Percentiles rank a stretch among this genome's conserved stretches.
Conservation (phyloP, 1,140 invertebrate species). For the Tyrophagus putrescentiae region DNA sequence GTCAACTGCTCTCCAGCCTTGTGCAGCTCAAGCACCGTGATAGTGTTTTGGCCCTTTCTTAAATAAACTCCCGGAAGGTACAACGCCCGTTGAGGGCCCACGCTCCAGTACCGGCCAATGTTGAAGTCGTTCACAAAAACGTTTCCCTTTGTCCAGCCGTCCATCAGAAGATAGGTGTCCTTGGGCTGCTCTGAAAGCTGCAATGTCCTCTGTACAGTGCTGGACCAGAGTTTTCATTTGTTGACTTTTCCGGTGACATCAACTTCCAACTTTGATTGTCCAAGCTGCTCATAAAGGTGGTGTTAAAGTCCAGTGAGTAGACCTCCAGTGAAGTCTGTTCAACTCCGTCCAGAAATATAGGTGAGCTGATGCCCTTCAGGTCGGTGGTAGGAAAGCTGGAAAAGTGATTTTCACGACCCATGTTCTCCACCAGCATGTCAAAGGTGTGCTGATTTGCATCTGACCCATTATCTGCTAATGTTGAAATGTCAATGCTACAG, state of each 20-base stretch:
- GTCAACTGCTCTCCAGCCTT: background rate
- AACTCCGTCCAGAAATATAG: background rate
- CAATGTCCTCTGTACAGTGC: background rate
- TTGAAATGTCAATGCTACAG: background rate
- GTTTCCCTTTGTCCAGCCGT: slow-evolving; percentile 53
- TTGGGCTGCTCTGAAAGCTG: background rate
- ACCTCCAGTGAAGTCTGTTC: background rate
- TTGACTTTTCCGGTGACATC: background rate
- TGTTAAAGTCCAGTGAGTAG: slow-evolving; percentile 18
- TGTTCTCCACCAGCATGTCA: slow-evolving; percentile 25
- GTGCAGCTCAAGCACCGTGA: slow-evolving; percentile 20
- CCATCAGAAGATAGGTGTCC: slow-evolving; percentile 52
- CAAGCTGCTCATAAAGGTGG: background rate
- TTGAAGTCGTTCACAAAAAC: slow-evolving; percentile 55
- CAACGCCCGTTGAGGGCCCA: slow-evolving; percentile 56
- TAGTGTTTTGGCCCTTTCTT: slow-evolving; percentile 19
- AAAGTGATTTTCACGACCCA: slow-evolving; percentile 23
- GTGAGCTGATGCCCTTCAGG: slow-evolving; percentile 1
- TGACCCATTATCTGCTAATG: slow-evolving; percentile 9
- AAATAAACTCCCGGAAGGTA: slow-evolving; percentile 48
- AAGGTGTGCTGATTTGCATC: slow-evolving; percentile 8
- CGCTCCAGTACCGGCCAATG: slow-evolving; percentile 60
- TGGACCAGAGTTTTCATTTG: no score
- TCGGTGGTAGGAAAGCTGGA: background rate
- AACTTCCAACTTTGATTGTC: background rate